Percentiles rank a stretch among this genome's conserved stretches.
Evolutionary conservation across 1,140 invertebrate genomes (phyloP).

Genomic region (Euschistus heros): DNA sequence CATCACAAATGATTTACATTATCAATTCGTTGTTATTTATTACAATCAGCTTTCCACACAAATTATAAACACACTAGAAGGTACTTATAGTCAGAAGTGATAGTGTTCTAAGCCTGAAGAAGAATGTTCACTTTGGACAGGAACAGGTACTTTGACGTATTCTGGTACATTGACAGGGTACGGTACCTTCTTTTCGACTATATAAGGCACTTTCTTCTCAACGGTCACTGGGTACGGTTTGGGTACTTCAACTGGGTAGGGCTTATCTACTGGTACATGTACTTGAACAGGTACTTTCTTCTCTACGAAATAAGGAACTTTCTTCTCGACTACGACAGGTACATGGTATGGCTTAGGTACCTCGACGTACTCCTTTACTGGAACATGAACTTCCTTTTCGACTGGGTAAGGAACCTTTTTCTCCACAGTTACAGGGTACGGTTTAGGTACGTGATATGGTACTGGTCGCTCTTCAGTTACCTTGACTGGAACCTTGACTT

Average conservation of each 20-base stretch:
- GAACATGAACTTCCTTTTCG: background rate
- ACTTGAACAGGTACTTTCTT: conserved; percentile 7
- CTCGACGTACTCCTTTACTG: conserved; percentile 3
- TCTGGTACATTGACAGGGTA: background rate
- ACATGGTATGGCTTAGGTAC: background rate
- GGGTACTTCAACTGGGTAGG: background rate
- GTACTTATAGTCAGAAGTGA: too few relatives aligned
- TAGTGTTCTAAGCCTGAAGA: too few relatives aligned
- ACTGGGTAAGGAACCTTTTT: conserved; percentile 1
- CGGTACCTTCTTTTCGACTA: conserved; percentile 2
- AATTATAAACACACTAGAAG: too few relatives aligned
- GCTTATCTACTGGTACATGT: background rate
- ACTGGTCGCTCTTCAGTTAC: background rate
- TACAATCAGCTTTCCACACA: too few relatives aligned
- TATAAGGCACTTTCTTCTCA: conserved; percentile 8
- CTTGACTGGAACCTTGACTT: conserved; percentile 11
- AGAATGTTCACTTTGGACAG: background rate
- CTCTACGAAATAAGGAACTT: conserved; percentile 6
- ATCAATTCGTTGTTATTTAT: too few relatives aligned
- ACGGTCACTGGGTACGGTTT: conserved; percentile 5
- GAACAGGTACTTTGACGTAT: background rate
- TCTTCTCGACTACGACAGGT: background rate
- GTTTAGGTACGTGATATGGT: background rate
- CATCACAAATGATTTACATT: too few relatives aligned
- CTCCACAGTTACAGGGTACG: background rate